These are phyloP conservation scores for Zelleria hepariella DNA, from an alignment of 2,888 invertebrate genomes.

Conservation along the genomic window DNA sequence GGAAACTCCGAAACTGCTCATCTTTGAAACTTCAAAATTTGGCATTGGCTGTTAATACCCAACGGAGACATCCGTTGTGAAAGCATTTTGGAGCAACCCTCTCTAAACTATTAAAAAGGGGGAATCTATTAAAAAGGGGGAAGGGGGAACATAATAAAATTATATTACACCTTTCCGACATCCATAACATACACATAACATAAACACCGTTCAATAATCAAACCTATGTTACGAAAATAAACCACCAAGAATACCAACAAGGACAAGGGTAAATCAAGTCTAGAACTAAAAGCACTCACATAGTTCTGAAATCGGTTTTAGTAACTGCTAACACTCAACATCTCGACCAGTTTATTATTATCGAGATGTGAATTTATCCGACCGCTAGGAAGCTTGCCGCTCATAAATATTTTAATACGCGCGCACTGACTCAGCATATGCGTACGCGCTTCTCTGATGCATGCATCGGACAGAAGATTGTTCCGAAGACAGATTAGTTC, in stretches of 20 bases:
- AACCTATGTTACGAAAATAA: background rate
- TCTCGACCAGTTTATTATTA: background rate
- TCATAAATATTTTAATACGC: slow-evolving; percentile 51
- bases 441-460: background rate
- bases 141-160: too few species aligned
- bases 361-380: background rate
- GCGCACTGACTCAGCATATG: slow-evolving; percentile 34
- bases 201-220: background rate
- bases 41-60: too few species aligned
- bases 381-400: slow-evolving; percentile 15
- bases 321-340: background rate
- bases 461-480: too few species aligned
- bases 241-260: background rate
- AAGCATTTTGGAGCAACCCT: too few species aligned
- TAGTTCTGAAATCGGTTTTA: background rate
- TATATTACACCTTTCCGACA: too few species aligned
- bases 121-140: too few species aligned
- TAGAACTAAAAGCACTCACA: background rate
- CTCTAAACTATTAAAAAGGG: too few species aligned
- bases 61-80: too few species aligned
- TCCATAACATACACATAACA: too few species aligned
- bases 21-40: too few species aligned
- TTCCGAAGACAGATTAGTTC: too few species aligned
- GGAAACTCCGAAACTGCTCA: too few species aligned
- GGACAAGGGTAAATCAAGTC: background rate